Conservation (phyloP, 1,140 invertebrate species). For the Hyles vespertilio region DNA sequence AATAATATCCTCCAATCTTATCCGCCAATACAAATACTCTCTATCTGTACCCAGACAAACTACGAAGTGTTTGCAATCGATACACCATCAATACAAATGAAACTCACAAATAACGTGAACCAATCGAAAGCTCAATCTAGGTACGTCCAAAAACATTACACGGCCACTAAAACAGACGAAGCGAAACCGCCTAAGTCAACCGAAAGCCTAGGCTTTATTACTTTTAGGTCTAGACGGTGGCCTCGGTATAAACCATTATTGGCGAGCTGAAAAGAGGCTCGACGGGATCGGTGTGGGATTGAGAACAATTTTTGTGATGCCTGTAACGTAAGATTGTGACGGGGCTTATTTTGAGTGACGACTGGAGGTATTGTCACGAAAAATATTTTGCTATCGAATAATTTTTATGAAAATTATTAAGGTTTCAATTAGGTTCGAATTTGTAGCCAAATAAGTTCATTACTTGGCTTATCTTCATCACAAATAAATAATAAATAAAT, state of each 20-base stretch:
- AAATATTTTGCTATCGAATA: too few species aligned
- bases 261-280: not conserved
- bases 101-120: too few species aligned
- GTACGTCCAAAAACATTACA: constrained; percentile 1
- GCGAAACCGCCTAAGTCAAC: not conserved
- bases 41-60: too few species aligned
- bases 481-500: too few species aligned
- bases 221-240: constrained; percentile 3
- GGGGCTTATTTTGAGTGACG: not conserved
- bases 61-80: too few species aligned
- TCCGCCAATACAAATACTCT: not conserved
- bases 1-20: not conserved
- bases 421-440: too few species aligned
- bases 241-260: not conserved
- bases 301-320: constrained; percentile 3
- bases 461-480: too few species aligned
- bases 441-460: too few species aligned
- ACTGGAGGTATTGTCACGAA: not conserved
- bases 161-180: not conserved
- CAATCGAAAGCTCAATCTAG: not conserved
- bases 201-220: constrained; percentile 4
- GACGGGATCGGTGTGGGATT: not conserved
- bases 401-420: too few species aligned
- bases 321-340: not conserved
- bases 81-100: too few species aligned